Percentiles rank a stretch among this genome's conserved stretches.
These are phyloP conservation scores for Axinella damicornis DNA, from an alignment of 37 sponge, comb jelly and placozoan genomes.

Conservation along the genomic window DNA sequence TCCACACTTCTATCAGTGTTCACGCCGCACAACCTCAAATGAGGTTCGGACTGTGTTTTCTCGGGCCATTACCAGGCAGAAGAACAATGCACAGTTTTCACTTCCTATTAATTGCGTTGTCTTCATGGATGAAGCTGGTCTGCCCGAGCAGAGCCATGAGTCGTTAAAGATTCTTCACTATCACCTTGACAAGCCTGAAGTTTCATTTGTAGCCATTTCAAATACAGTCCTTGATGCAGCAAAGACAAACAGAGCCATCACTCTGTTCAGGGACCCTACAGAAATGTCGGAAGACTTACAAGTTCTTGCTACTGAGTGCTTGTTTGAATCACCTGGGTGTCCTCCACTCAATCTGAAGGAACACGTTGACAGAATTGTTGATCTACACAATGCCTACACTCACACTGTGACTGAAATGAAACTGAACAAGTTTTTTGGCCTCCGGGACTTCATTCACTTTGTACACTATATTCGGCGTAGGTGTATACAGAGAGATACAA, in stretches of 20 bases:
- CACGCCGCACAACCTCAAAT: conserved; percentile 81
- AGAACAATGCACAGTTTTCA: conserved; percentile 11
- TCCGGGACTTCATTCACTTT: conserved; percentile 83
- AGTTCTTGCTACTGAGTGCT: conserved; percentile 59
- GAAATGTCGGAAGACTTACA: conserved; percentile 52
- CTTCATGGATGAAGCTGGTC: conserved; percentile 94
- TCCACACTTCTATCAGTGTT: conserved; percentile 89
- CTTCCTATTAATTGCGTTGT: conserved; percentile 76
- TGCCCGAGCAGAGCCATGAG: conserved; percentile 91
- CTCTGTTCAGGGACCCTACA: conserved; percentile 70
- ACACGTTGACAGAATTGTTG: conserved; percentile 33
- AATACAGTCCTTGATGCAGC: conserved; percentile 92
- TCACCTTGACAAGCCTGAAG: conserved; percentile 79
- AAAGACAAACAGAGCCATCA: conserved; percentile 88
- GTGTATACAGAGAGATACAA: neutral
- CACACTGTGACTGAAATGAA: conserved; percentile 9
- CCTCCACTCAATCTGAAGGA: conserved; percentile 25
- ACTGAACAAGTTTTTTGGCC: conserved; percentile 68
- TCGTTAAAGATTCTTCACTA: conserved; percentile 91
- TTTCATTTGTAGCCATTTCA: conserved; percentile 90
- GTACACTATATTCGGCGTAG: conserved; percentile 62
- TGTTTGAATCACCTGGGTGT: conserved; percentile 32
- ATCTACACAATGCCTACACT: conserved; percentile 60
- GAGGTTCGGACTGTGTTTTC: conserved; percentile 85
- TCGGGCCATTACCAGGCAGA: conserved; percentile 76